Conservation (phyloP, 2,888 invertebrate genomes). For the Hipparchia semele region DNA sequence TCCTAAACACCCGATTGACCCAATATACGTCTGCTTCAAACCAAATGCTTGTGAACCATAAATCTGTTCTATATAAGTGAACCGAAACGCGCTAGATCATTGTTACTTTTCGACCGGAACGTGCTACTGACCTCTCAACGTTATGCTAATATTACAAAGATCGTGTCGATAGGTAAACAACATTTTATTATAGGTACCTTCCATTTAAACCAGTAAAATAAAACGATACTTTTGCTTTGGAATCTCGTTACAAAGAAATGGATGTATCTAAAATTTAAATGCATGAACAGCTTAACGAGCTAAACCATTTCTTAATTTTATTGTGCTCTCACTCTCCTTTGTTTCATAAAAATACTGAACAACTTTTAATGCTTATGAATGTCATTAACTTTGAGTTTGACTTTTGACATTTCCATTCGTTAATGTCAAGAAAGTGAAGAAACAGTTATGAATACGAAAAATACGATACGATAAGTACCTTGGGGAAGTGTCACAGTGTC, state of each 20-base stretch:
- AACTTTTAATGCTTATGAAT: too few species aligned
- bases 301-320: too few species aligned
- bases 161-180: slow-evolving; percentile 9
- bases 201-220: background rate
- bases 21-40: slow-evolving; percentile 13
- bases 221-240: background rate
- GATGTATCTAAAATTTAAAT: background rate
- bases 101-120: slow-evolving; percentile 68
- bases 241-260: background rate
- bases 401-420: too few species aligned
- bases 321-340: too few species aligned
- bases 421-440: too few species aligned
- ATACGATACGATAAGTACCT: too few species aligned
- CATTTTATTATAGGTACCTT: background rate
- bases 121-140: slow-evolving; percentile 45
- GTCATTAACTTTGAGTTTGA: too few species aligned
- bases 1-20: slow-evolving; percentile 17
- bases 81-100: slow-evolving; percentile 48
- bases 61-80: slow-evolving; percentile 34
- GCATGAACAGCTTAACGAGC: too few species aligned
- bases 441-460: too few species aligned
- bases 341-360: too few species aligned
- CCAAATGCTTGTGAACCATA: slow-evolving; percentile 24
- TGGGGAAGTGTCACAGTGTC: too few species aligned
- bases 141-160: slow-evolving; percentile 24